Evolutionary conservation across 2,888 invertebrate genomes (phyloP).

Genomic region (Drosophila colorata): DNA sequence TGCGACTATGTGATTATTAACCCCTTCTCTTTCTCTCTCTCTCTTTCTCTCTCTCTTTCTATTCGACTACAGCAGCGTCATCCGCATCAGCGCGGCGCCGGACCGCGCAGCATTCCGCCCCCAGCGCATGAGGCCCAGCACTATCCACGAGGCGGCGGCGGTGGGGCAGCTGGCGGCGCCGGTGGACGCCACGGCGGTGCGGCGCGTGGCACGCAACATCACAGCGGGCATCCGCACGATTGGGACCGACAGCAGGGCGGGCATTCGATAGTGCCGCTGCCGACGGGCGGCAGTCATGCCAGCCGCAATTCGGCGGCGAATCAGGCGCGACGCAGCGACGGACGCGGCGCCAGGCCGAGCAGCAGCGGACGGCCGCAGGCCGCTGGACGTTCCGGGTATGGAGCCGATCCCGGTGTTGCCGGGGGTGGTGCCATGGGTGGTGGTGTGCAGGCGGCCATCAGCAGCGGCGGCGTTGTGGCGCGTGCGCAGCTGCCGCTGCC

Average conservation of each 20-base stretch:
- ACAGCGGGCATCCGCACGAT: conserved; percentile 81
- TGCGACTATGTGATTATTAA: no score
- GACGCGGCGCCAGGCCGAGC: conserved; percentile 71
- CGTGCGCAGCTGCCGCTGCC: conserved; percentile 83
- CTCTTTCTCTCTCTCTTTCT: no score
- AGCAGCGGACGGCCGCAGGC: conserved; percentile 71
- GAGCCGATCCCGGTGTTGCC: conserved; percentile 59
- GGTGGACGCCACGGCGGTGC: conserved; percentile 51
- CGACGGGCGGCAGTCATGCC: conserved; percentile 78
- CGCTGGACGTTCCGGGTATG: conserved; percentile 77
- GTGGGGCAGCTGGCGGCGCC: conserved; percentile 26
- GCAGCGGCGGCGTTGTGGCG: conserved; percentile 78
- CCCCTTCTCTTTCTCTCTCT: no score
- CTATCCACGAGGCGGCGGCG: conserved; percentile 68
- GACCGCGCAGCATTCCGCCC: conserved; percentile 86
- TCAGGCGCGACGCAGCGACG: conserved; percentile 86
- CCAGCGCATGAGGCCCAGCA: conserved; percentile 85
- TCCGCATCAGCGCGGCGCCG: conserved; percentile 82
- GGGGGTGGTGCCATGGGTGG: conserved; percentile 61
- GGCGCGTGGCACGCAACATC: conserved; percentile 62
- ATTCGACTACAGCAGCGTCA: conserved; percentile 83
- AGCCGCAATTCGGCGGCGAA: conserved; percentile 85
- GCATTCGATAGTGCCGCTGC: conserved; percentile 81
- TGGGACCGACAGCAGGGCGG: conserved; percentile 84
- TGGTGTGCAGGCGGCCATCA: conserved; percentile 76